Percentiles rank a stretch among this genome's conserved stretches.
Evolutionary conservation across 2,797 vertebrate species (phyloP).

Genomic region (Anniella stebbinsi): DNA sequence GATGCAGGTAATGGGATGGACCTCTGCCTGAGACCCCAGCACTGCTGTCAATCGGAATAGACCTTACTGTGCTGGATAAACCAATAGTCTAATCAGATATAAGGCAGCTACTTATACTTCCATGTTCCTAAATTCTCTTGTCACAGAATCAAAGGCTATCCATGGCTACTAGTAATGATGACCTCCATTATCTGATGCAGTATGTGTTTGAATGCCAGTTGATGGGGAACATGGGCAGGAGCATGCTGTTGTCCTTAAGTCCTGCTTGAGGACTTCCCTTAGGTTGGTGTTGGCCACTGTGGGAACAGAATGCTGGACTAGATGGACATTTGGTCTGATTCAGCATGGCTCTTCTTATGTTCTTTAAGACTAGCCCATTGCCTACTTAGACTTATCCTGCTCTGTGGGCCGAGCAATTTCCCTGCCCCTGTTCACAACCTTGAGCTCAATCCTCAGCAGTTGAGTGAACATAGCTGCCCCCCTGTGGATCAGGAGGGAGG

Average conservation of each 20-base stretch:
- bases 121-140: neutral
- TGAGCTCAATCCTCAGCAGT: neutral
- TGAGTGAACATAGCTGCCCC: neutral
- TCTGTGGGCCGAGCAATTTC: neutral
- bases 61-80: neutral
- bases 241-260: too few species aligned
- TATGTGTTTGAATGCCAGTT: too few species aligned
- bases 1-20: neutral
- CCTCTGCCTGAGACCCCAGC: neutral
- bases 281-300: too few species aligned
- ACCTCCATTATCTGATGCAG: too few species aligned
- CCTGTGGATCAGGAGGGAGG: too few species aligned
- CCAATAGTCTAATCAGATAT: neutral
- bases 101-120: too few species aligned
- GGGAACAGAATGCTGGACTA: too few species aligned
- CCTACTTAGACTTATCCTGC: neutral
- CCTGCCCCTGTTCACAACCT: neutral
- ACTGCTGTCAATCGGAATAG: neutral
- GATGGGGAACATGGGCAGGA: too few species aligned
- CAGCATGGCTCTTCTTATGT: too few species aligned
- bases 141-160: neutral
- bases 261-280: too few species aligned
- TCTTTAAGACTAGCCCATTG: neutral
- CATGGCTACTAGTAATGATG: neutral
- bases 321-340: too few species aligned